Evolutionary conservation across 2,888 invertebrate species (phyloP).

Genomic region (Cryptosula pallasiana): DNA sequence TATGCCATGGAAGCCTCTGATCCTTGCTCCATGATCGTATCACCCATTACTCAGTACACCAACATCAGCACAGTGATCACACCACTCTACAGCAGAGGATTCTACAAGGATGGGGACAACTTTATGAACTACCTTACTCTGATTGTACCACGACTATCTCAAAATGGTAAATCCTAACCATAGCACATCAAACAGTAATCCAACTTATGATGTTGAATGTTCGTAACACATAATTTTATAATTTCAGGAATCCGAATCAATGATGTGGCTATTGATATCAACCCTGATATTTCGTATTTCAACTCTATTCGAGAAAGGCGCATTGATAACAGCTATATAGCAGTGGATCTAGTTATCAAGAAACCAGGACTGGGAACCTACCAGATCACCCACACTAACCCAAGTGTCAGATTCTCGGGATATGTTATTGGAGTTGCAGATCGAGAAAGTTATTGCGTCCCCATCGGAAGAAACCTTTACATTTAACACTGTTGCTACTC

Average conservation of each 20-base stretch:
- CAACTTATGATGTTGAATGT: too few relatives aligned
- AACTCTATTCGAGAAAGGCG: background rate
- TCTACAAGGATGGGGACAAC: background rate
- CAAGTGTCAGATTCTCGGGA: conserved; percentile 13
- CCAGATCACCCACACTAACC: background rate
- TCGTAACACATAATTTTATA: too few relatives aligned
- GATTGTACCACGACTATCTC: background rate
- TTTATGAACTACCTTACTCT: conserved; percentile 19
- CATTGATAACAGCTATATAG: background rate
- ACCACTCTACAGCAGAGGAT: background rate
- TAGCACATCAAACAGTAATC: too few relatives aligned
- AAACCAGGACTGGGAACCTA: background rate
- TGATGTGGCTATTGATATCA: background rate
- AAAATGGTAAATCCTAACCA: background rate
- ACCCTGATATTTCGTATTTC: background rate
- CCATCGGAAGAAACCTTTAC: too few relatives aligned
- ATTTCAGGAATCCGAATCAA: background rate
- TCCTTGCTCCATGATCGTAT: conserved; percentile 1
- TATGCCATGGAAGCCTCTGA: background rate
- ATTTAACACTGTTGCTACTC: too few relatives aligned
- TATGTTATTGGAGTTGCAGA: conserved; percentile 17
- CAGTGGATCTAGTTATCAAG: background rate
- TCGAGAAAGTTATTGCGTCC: conserved; percentile 20
- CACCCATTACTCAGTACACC: background rate
- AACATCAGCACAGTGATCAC: background rate